These are phyloP conservation scores for Oreohelix idahoensis DNA, from an alignment of 1,140 invertebrate genomes.

Conservation along the genomic window DNA sequence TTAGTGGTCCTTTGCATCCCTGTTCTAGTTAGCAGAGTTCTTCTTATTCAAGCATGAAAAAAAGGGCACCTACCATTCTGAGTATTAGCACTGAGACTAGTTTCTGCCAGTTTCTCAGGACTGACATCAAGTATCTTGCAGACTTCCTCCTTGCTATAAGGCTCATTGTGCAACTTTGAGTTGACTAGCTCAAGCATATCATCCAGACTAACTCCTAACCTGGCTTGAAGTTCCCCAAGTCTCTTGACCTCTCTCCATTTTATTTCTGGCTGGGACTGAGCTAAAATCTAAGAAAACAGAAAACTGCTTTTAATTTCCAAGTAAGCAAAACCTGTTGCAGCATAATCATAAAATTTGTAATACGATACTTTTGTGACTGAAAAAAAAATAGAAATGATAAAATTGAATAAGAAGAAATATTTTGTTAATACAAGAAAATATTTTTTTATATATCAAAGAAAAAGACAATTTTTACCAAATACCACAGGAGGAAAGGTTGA, in stretches of 20 bases:
- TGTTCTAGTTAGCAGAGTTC: too few relatives aligned
- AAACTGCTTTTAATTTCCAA: neutral
- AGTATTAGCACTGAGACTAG: constrained; percentile 82
- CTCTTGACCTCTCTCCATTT: constrained; percentile 78
- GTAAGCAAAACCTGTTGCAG: too few relatives aligned
- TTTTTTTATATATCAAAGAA: too few relatives aligned
- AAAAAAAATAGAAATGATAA: too few relatives aligned
- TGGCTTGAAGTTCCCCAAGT: constrained; percentile 83
- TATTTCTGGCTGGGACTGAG: constrained; percentile 80
- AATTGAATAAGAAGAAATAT: too few relatives aligned
- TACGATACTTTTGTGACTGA: too few relatives aligned
- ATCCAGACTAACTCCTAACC: constrained; percentile 77
- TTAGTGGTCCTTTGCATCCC: too few relatives aligned
- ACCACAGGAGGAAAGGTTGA: too few relatives aligned
- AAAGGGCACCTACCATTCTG: constrained; percentile 70
- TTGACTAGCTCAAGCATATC: constrained; percentile 82
- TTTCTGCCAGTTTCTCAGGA: constrained; percentile 79
- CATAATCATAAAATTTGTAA: too few relatives aligned
- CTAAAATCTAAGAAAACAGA: constrained; percentile 79
- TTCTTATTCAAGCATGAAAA: neutral
- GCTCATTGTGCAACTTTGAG: constrained; percentile 79
- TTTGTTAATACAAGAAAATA: too few relatives aligned
- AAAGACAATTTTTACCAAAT: too few relatives aligned
- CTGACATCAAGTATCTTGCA: constrained; percentile 78
- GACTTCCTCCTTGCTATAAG: constrained; percentile 86